Base-by-base conservation (phyloP, 2,888 invertebrate genomes). In the Dryobota labecula region DNA sequence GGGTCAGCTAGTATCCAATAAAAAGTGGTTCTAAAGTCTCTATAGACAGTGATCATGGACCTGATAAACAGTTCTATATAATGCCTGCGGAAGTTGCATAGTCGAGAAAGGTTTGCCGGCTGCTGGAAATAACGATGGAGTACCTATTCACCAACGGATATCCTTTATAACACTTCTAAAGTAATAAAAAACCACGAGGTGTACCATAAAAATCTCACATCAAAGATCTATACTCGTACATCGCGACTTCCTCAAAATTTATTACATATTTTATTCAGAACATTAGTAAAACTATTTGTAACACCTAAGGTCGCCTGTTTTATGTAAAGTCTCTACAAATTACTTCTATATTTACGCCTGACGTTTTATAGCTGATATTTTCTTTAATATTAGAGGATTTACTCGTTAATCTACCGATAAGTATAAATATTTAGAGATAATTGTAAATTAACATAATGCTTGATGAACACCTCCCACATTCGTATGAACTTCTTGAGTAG, bases 181-280 rank as follows among this genome's bases (percentile, higher is more conserved):
- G 43, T 45, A 62, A 54, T 61, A 64, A 58, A 63, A 62, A 64
- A 58, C 11, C 43, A 54, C 24, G 7, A 18, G 49, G 24, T 57
- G 11, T 13, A 38, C 69, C 66, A 56, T 24, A 62, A 0, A 45
- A 66, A 57, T n/a, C 45, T n/a, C 53, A 54, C 70, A 73, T 78
- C 70, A 78, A 76, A 82, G 78, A 76, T 24, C 78, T 68, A 51
- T 43, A n/a, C n/a, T n/a, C n/a, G 73, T 61, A 60, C 61, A 71
- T 80, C 77, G 71, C 73, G 69, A 65, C 70, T 78, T 83, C 81
- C 75, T 79, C 74, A 72, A 66, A 62, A 84, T 84, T 78, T 82
- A 84, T 77, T 79, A 76, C 64, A 78, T 72, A 79, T 84, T 85
- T 84, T 76, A 84, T 84, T 84, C 61, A 54, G 62, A 76, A 70